Percentiles rank a stretch among this genome's conserved stretches.
phyloP scores from a whole-genome alignment of 2,888 invertebrate genomes.

The Phaedon cochleariae region DNA sequence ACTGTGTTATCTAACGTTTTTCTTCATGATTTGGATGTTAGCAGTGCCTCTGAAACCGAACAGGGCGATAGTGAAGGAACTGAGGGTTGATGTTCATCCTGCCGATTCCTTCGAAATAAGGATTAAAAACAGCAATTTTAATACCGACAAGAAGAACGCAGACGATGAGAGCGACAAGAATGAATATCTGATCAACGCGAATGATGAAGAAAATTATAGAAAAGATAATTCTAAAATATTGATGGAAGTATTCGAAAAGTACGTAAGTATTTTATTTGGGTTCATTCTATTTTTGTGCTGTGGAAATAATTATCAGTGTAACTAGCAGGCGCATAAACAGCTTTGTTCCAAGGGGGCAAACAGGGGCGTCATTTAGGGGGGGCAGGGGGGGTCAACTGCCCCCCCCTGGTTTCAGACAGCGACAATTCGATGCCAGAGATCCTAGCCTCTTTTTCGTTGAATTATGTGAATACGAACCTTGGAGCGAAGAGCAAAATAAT shows the following conservation, averaged over 20 bases:
- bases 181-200: constrained; percentile 62
- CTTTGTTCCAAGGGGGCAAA: no score
- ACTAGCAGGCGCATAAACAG: no score
- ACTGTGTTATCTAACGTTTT: constrained; percentile 66
- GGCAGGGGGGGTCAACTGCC: no score
- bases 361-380: no score
- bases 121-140: constrained; percentile 64
- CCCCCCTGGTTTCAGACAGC: no score
- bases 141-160: constrained; percentile 62
- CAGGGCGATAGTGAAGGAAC: constrained; percentile 45
- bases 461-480: no score
- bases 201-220: constrained; percentile 56
- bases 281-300: not conserved
- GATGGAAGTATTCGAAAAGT: constrained; percentile 60
- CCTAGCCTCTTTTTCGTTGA: no score
- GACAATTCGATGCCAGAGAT: no score
- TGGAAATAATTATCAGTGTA: no score
- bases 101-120: constrained; percentile 58
- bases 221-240: constrained; percentile 57
- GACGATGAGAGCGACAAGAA: constrained; percentile 63
- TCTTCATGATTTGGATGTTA: constrained; percentile 65
- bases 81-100: constrained; percentile 44
- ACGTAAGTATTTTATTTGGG: constrained; percentile 43
- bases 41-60: constrained; percentile 61
- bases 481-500: no score